Base-by-base conservation (phyloP, 1,140 invertebrate genomes). In the Galleria mellonella region DNA sequence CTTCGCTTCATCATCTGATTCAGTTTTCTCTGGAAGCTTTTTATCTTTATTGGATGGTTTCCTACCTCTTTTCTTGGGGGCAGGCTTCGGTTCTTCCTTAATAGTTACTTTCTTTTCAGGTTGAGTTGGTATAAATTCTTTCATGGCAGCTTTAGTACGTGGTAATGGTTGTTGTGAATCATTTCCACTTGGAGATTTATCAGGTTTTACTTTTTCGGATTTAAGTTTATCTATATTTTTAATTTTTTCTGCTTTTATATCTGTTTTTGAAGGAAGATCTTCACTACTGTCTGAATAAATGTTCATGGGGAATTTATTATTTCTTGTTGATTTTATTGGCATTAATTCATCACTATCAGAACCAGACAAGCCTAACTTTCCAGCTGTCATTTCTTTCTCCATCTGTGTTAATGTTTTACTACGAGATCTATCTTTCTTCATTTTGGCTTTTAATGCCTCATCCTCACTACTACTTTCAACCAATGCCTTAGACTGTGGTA, bases 111-210 rank as follows among this genome's bases (percentile, higher is more conserved):
- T 81, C 55, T 81, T 81, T 43, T 83, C 84, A 44, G 76, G 71
- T 51, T 84, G 78, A 27, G 65, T 64, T 10, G 78, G 76, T 44
- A 88, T 83, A 57, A 95, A 95, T 59, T 94, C 92, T 77, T 95
- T 96, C 54, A 95, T 90, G 7, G 94, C 92, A 7, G 92, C 94
- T 83, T 95, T 96, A 2, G 94, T 95, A 47, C 93, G 89, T 41
- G 89, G 88, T 41, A 88, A 78, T 64, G 78, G 89, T 77, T 91
- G 91, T 47, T 92, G 89, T 0, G 92, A 92, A 71, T 93, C 92
- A 57, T 87, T 91, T 38, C 69, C 88, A 53, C 87, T 90, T 13
- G 87, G 84, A 7, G 87, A 88, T 71, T 87, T 88, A 45, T 85
- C 86, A 47, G 45, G 74, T 47, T 72, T 72, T 5, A 51, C 40